Base-by-base conservation (phyloP, 1,140 invertebrate species). In the Nylanderia fulva region DNA sequence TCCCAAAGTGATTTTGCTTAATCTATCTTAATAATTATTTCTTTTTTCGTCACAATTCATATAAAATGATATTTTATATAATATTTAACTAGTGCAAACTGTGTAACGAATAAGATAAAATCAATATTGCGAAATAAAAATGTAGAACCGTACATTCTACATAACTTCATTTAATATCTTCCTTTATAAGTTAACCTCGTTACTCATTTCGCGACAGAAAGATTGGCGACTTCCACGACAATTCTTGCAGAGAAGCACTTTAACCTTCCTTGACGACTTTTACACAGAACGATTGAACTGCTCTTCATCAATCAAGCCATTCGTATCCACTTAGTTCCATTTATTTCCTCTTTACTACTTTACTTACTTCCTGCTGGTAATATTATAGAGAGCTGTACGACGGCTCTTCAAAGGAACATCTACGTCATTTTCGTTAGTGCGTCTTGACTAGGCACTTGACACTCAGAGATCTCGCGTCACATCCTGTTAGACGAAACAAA, bases 371-470 rank as follows among this genome's bases (percentile, higher is more conserved):
- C 77, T 60, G 52, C 48, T 71, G 54, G 36, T 7, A 42, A 29
- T 39, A 18, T 58, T 33, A 21, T 36, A 79, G 33, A 29, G 7
- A 58, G 45, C 27, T 24, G 18, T 42, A 58, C 52, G 39, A 42
- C 36, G 66, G 21, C 27, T 45, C 27, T 82, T 13, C 36, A 72
- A 27, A 82, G 66, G 8, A 82, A 72, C 15, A 48, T 48, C 2
- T 18, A 27, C 18, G 39, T 58, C 66, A 48, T 21, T 82, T 72
- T 60, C n/a, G 13, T 58, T 27, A 36, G 39, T 24, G 48, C 33
- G 48, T 72, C 36, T 84, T 79, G 36, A 58, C 45, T 56, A 79
- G 86, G 85, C 71, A 90, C 88, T 90, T 90, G 86, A 90, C 82
- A 90, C 82, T 63, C 74, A 29, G 85, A 84, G 61, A 86, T 83